Evolutionary conservation across 2,113 vertebrate genomes (phyloP).

Genomic region (Narcine bancroftii): DNA sequence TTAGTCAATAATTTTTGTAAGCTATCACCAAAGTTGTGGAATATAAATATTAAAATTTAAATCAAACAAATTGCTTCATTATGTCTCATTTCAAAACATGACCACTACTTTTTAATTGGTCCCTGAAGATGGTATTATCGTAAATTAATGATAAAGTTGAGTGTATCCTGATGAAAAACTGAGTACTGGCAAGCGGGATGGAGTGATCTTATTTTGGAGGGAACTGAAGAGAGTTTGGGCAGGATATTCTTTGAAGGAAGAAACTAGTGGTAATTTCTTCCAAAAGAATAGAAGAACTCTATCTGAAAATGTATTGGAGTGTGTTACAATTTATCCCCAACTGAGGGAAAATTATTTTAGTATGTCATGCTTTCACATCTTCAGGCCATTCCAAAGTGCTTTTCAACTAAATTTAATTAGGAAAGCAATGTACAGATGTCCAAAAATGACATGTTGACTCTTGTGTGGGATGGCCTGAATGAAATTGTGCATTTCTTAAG

Average conservation of each 20-base stretch:
- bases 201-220: not conserved
- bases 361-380: not conserved
- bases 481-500: not conserved
- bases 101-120: not conserved
- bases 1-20: slow-evolving; percentile 53
- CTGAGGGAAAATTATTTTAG: not conserved
- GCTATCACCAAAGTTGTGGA: not conserved
- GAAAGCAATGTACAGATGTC: not conserved
- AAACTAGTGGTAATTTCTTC: too few relatives aligned
- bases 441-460: not conserved
- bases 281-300: not conserved
- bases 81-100: not conserved
- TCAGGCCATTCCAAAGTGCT: not conserved
- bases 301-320: not conserved
- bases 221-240: not conserved
- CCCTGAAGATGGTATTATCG: not conserved
- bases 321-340: not conserved
- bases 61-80: not conserved
- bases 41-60: not conserved
- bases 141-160: not conserved
- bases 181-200: not conserved
- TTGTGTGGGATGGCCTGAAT: not conserved
- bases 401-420: not conserved
- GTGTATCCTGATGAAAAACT: not conserved
- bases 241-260: too few relatives aligned